These are phyloP conservation scores for Pectinophora gossypiella DNA, from an alignment of 1,140 invertebrate species.

Conservation along the genomic window DNA sequence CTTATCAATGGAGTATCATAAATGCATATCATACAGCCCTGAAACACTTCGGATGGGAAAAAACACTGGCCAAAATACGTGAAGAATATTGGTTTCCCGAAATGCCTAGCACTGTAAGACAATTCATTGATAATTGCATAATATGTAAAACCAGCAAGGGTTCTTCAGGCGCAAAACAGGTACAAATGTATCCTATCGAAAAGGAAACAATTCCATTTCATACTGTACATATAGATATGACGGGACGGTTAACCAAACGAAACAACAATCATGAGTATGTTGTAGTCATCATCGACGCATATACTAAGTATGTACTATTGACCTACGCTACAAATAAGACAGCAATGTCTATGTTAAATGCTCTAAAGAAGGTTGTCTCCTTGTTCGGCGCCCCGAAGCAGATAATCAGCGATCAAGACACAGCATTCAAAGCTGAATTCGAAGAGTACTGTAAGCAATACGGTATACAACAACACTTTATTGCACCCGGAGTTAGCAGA, in stretches of 20 bases:
- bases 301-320: slow-evolving; percentile 1
- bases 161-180: slow-evolving; percentile 4
- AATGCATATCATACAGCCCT: slow-evolving; percentile 16
- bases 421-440: slow-evolving; percentile 9
- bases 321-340: slow-evolving; percentile 7
- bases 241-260: slow-evolving; percentile 1
- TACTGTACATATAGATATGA: slow-evolving; percentile 11
- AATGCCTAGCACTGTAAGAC: slow-evolving; percentile 4
- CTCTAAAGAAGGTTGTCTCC: slow-evolving; percentile 6
- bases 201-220: slow-evolving; percentile 9
- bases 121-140: slow-evolving; percentile 8
- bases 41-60: slow-evolving; percentile 23
- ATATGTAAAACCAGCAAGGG: slow-evolving; percentile 12
- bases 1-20: slow-evolving; percentile 16
- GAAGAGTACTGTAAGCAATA: slow-evolving; percentile 6
- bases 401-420: slow-evolving; percentile 7
- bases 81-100: slow-evolving; percentile 9
- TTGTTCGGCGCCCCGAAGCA: slow-evolving; percentile 7
- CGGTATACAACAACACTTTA: slow-evolving; percentile 7
- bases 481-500: slow-evolving; percentile 4
- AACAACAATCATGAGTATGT: slow-evolving; percentile 10
- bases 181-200: slow-evolving; percentile 8
- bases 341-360: not conserved
- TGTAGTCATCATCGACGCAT: slow-evolving; percentile 8
- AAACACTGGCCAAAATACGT: slow-evolving; percentile 10